Percentiles rank a stretch among this genome's conserved stretches.
Evolutionary conservation across 1,140 invertebrate genomes (phyloP).

Genomic region (Caerostris darwini): DNA sequence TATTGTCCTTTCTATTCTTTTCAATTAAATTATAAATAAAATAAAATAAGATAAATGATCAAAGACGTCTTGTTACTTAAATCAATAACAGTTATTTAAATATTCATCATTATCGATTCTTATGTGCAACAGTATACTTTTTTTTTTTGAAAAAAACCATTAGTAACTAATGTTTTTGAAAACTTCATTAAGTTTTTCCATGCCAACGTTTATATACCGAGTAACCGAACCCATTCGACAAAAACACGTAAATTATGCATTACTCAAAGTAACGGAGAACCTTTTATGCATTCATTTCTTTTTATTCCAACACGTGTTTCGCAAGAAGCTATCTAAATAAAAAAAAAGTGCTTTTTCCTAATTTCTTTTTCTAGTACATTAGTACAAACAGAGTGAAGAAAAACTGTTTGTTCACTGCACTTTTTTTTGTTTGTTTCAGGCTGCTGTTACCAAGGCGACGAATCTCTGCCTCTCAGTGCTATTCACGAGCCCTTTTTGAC

Average conservation of each 20-base stretch:
- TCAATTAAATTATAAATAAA: no score
- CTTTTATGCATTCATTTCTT: not conserved
- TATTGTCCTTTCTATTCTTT: no score
- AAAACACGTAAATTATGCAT: not conserved
- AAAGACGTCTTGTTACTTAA: no score
- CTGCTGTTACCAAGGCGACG: constrained; percentile 62
- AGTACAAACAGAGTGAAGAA: not conserved
- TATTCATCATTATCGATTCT: no score
- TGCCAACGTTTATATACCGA: not conserved
- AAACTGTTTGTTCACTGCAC: not conserved
- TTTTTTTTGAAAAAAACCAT: no score
- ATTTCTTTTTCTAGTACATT: not conserved
- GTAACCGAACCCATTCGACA: not conserved
- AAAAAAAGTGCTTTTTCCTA: not conserved
- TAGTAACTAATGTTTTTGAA: not conserved
- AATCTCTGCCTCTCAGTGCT: constrained; percentile 16
- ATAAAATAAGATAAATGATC: no score
- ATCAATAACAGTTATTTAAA: no score
- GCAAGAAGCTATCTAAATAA: not conserved
- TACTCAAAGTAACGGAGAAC: not conserved
- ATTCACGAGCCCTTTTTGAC: constrained; percentile 1
- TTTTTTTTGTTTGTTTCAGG: constrained; percentile 44
- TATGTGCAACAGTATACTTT: no score
- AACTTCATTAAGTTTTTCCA: not conserved
- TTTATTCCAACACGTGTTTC: not conserved